Evolutionary conservation across 2,888 invertebrate species (phyloP).

Genomic region (Hirtodrosophila cameraria): DNA sequence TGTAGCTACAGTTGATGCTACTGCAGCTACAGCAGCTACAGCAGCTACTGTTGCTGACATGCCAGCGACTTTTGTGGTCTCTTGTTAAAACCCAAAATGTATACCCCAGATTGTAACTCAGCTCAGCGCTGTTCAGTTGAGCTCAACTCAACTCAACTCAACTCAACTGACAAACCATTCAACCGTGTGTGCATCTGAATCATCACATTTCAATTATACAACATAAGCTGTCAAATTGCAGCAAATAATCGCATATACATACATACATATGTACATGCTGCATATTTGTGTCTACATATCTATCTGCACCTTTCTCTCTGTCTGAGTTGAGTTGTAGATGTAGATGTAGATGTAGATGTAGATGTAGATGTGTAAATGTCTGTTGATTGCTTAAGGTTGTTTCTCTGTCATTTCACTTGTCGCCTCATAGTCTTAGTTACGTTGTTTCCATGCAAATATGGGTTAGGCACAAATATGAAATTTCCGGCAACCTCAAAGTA

Average conservation of each 20-base stretch:
- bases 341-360: background rate
- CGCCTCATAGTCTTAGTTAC: conserved; percentile 13
- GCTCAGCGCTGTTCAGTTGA: no score
- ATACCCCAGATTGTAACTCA: conserved; percentile 7
- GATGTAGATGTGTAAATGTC: background rate
- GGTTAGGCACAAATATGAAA: conserved; percentile 9
- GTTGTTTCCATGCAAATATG: conserved; percentile 25
- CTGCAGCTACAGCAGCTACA: background rate
- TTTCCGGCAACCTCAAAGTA: background rate
- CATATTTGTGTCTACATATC: no score
- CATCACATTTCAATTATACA: conserved; percentile 73
- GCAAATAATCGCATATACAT: conserved; percentile 52
- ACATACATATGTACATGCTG: no score
- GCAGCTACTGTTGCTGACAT: conserved; percentile 11
- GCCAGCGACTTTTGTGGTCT: conserved; percentile 49
- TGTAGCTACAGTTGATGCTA: no score
- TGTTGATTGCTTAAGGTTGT: conserved; percentile 18
- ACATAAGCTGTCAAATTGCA: conserved; percentile 53
- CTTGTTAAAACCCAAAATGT: conserved; percentile 22
- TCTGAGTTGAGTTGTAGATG: background rate
- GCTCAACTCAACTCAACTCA: no score
- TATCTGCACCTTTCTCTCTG: conserved; percentile 10
- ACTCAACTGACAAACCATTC: conserved; percentile 48
- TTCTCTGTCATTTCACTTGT: conserved; percentile 22
- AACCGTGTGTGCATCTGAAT: conserved; percentile 55